Conservation (phyloP, 2,113 vertebrate genomes). For the Dunckerocampus dactyliophorus region DNA sequence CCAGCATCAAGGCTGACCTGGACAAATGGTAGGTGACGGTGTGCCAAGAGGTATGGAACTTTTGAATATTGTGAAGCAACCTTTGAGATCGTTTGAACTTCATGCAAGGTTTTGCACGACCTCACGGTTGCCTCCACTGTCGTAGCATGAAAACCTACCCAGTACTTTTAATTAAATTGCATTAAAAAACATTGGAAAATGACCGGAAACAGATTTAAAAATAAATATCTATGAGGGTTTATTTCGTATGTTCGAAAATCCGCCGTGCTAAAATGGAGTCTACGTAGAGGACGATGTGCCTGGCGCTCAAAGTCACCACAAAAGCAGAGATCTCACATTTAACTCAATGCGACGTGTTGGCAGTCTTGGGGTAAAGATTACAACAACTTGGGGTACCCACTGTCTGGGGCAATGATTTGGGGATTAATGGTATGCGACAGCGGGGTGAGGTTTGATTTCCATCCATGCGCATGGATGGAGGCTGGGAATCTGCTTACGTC, state of each 20-base stretch:
- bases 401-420: constrained; percentile 9
- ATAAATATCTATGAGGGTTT: not conserved
- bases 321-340: constrained; percentile 5
- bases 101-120: not conserved
- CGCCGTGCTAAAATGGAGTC: constrained; percentile 59
- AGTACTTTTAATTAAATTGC: too few relatives aligned
- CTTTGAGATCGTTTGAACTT: too few relatives aligned
- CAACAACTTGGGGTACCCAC: constrained; percentile 15
- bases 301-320: constrained; percentile 3
- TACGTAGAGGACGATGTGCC: not conserved
- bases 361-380: constrained; percentile 7
- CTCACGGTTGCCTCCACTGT: not conserved
- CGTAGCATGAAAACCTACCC: not conserved
- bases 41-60: not conserved
- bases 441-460: constrained; percentile 36
- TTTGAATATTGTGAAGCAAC: not conserved
- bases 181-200: too few relatives aligned
- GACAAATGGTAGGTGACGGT: constrained; percentile 73
- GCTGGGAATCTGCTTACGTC: constrained; percentile 66
- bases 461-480: constrained; percentile 62
- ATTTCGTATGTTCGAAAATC: constrained; percentile 14
- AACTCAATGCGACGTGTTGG: constrained; percentile 21
- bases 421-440: constrained; percentile 40
- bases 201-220: not conserved
- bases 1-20: constrained; percentile 71